Percentiles rank a stretch among this genome's conserved stretches.
Conservation (phyloP, 2,113 vertebrate species). For the Danionella cerebrum region DNA sequence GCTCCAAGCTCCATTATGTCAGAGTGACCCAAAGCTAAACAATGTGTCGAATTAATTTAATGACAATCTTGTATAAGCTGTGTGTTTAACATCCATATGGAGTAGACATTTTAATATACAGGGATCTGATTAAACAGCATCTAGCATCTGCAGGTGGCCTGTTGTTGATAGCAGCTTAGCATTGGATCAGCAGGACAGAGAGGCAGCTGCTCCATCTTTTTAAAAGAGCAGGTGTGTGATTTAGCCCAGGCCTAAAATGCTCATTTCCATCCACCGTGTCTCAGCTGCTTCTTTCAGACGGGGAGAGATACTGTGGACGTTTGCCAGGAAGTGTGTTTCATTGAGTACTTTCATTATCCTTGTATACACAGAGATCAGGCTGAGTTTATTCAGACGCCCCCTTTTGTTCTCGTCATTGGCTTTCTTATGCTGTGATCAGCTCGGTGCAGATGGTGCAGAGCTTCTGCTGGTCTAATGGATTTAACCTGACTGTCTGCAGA, state of each 20-base stretch:
- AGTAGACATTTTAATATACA: too few species aligned
- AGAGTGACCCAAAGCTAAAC: too few species aligned
- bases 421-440: slow-evolving; percentile 7
- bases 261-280: slow-evolving; percentile 9
- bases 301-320: not conserved
- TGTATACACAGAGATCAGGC: not conserved
- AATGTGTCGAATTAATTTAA: too few species aligned
- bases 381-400: not conserved
- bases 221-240: slow-evolving; percentile 10
- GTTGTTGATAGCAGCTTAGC: not conserved
- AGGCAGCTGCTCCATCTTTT: slow-evolving; percentile 3
- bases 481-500: slow-evolving; percentile 30
- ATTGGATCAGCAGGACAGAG: not conserved
- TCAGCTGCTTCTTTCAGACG: not conserved
- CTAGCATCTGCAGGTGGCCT: not conserved
- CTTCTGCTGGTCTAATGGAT: slow-evolving; percentile 29
- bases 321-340: not conserved
- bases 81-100: too few species aligned
- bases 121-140: not conserved
- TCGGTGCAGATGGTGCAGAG: slow-evolving; percentile 31
- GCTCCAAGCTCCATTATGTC: too few species aligned
- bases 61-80: too few species aligned
- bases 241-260: not conserved
- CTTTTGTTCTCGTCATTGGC: not conserved
- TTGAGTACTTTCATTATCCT: not conserved